Conservation (phyloP, 2,797 vertebrate genomes). For the Merluccius polli region DNA sequence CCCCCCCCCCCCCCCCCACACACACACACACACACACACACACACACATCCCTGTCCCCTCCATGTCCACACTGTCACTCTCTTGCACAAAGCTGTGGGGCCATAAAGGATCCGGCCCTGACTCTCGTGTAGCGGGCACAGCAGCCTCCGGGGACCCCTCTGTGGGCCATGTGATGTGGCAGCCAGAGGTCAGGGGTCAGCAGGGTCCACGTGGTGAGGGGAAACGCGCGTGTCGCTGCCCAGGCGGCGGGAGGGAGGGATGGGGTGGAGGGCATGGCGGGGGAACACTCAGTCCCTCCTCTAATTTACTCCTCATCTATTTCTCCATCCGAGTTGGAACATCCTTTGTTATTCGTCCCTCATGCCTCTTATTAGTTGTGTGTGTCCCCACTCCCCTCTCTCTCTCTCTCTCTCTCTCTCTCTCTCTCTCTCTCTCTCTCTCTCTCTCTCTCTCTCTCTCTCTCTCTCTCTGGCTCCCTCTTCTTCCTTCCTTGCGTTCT, state of each 20-base stretch:
- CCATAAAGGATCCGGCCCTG: conserved; percentile 54
- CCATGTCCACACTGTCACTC: conserved; percentile 42
- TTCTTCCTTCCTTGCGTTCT: conserved; percentile 27
- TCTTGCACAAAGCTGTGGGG: conserved; percentile 44
- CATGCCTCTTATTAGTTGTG: neutral
- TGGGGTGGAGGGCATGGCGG: conserved; percentile 17
- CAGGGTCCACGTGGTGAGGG: conserved; percentile 18
- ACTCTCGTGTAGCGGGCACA: conserved; percentile 49
- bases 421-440: neutral
- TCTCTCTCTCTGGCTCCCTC: conserved; percentile 8
- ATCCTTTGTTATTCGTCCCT: neutral
- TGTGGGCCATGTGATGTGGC: conserved; percentile 44
- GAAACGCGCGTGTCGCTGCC: conserved; percentile 21
- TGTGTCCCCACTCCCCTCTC: neutral
- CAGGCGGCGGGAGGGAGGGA: conserved; percentile 28
- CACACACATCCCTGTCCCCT: neutral
- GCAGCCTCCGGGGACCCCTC: conserved; percentile 43
- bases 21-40: conserved; percentile 41
- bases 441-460: neutral
- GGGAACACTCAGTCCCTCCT: conserved; percentile 16
- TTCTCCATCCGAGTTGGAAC: neutral
- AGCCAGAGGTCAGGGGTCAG: conserved; percentile 42
- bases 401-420: too few relatives aligned
- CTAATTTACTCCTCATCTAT: neutral
- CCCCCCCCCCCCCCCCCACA: conserved; percentile 14